Evolutionary conservation across 2,113 vertebrate species (phyloP), one percentile per base, ranked within the genome.

Genomic region (Gallinago paraguaiae): DNA sequence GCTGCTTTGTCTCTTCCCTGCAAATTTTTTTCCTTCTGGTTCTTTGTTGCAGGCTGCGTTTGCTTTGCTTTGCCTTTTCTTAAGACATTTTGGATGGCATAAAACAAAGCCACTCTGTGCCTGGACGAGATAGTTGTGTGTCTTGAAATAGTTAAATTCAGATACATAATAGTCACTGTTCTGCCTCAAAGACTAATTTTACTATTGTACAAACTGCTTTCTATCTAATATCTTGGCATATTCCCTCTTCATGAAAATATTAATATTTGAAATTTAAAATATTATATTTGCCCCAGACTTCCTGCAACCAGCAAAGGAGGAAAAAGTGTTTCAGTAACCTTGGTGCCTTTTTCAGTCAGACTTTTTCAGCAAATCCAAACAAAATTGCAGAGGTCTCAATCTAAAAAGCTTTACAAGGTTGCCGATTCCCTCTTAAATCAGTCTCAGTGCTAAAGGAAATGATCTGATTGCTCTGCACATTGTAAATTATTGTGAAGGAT

Each of bases 251-350:
- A 67, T n/a, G 9, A 78, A 74, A 81, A 43, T 8, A 17, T 71
- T 83, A 84, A 77, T 48, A 70, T 69, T 30, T 92, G 37, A 91
- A 84, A 61, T 93, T 37, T 64, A 77, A 87, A 95, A 86, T 65
- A 31, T 31, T 89, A 74, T 12, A 60, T 76, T 89, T 88, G 54
- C 17, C 39, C 18, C 46, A 91, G 54, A 80, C 14, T 92, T 96
- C 43, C 54, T 88, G 48, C 31, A 37, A 35, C 11, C 41, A 17
- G 35, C 68, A 70, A 90, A 92, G 20, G 23, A 70, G 19, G 12
- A 14, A 90, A 41, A 39, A 59, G 19, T 11, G 9, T 39, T 8
- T 70, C 33, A 71, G 27, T 65, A 45, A n/a, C 18, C 15, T 61
- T 25, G 28, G 16, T 74, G 41, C 17, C 9, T 45, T 74, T 95